Base-by-base conservation (phyloP, 2,797 vertebrate genomes). In the Moxostoma hubbsi region DNA sequence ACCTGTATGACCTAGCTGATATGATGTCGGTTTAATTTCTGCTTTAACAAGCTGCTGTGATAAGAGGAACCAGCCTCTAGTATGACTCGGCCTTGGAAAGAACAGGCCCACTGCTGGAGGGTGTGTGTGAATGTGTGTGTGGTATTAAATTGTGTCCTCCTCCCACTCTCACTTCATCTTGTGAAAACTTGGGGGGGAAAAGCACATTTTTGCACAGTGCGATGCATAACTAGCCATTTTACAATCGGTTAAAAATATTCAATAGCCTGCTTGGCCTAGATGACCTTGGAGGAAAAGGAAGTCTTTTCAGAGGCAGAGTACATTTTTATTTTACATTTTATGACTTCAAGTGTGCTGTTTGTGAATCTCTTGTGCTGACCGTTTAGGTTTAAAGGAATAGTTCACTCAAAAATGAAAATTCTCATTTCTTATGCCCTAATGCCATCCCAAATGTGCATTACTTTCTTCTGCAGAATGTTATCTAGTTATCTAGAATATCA, bases 111-210 rank as follows among this genome's bases (percentile, higher is more conserved):
- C 50, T 24, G 12, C 12, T 54, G n/a, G 11, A 77, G 16, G 13
- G 50, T 36, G 36, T 36, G 36, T 36, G 3, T 36, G 36, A 36
- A 36, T 2, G 1, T 47, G 86, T 89, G 86, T 88, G 87, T 91
- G 88, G 89, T 80, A 88, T 82, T 86, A 84, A 87, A 87, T 85
- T 36, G 36, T 36, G 36, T 36, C 36, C 36, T 36, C 83, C 83
- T 89, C 86, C 90, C 86, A 89, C 86, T 88, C 89, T 87, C 66
- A 82, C 73, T 47, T 10, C 82, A 86, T 90, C 50, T 51, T 12
- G 6, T 46, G 49, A 72, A 78, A 49, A 13, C 61, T 16, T 49
- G 36, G 36, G 24, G 11, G 49, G 46, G 0, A 18, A 59, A 59
- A 4, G 2, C 12, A 11, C 12, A 53, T 11, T 9, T 57, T 57